These are phyloP conservation scores for Triplophysa bombifrons DNA, from an alignment of 2,797 vertebrate species.

Conservation along the genomic window DNA sequence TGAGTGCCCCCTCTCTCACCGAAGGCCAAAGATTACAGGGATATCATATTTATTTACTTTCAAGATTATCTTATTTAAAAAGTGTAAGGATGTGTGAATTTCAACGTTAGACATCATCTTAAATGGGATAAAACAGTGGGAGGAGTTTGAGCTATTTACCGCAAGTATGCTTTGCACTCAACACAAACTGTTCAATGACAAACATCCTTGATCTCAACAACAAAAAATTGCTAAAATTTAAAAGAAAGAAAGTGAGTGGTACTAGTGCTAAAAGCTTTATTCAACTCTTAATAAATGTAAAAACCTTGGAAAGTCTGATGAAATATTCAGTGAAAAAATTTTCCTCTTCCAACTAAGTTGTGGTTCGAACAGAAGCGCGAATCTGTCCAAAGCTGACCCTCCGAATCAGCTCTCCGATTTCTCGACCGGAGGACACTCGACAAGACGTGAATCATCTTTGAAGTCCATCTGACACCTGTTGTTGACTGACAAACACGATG, in stretches of 20 bases:
- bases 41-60: conserved; percentile 58
- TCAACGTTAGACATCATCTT: neutral
- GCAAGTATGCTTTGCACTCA: conserved; percentile 2
- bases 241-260: neutral
- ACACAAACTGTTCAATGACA: conserved; percentile 40
- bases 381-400: conserved; percentile 10
- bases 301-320: neutral
- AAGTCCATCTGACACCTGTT: conserved; percentile 42
- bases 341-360: neutral
- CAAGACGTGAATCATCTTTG: conserved; percentile 35
- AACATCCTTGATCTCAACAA: conserved; percentile 29
- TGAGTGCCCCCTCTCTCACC: conserved; percentile 71
- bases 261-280: neutral
- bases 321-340: neutral
- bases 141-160: conserved; percentile 17
- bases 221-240: conserved; percentile 11
- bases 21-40: conserved; percentile 61
- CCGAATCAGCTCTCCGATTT: neutral
- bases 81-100: conserved; percentile 22
- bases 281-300: neutral
- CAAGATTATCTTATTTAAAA: conserved; percentile 60
- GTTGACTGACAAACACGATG: conserved; percentile 10
- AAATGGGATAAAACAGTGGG: conserved; percentile 8
- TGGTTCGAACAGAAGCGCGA: conserved; percentile 1
- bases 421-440: conserved; percentile 1